Evolutionary conservation across 2,113 vertebrate species (phyloP).

Genomic region (Morone chrysops): DNA sequence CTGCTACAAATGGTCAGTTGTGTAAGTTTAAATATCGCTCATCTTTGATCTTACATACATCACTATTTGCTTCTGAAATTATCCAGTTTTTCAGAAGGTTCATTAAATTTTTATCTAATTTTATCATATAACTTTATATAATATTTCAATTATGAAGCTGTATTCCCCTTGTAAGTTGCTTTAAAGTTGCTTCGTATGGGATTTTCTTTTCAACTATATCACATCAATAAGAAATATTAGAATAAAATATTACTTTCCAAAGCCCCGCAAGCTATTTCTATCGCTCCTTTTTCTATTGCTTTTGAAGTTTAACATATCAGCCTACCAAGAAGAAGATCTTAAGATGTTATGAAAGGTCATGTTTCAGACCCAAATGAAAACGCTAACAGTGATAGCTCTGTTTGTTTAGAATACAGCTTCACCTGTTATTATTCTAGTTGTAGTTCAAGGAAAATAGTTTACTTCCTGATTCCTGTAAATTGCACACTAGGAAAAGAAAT

Average conservation of each 20-base stretch:
- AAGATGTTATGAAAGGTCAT: conserved; percentile 6
- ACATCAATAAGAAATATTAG: conserved; percentile 17
- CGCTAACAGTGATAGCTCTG: background rate
- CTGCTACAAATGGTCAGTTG: background rate
- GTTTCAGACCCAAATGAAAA: conserved; percentile 42
- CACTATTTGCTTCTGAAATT: conserved; percentile 23
- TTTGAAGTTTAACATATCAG: conserved; percentile 52
- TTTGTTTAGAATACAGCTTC: conserved; percentile 19
- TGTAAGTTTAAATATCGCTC: background rate
- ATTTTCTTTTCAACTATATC: conserved; percentile 38
- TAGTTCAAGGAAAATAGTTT: conserved; percentile 10
- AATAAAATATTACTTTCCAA: conserved; percentile 27
- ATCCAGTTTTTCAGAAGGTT: conserved; percentile 24
- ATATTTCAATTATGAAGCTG: conserved; percentile 31
- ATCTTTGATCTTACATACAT: conserved; percentile 38
- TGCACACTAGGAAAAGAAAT: background rate
- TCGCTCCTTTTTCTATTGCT: background rate
- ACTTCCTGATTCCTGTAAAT: background rate
- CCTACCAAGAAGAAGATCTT: conserved; percentile 14
- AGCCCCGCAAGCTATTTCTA: background rate
- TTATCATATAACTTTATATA: conserved; percentile 15
- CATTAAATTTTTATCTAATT: conserved; percentile 38
- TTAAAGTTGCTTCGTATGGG: conserved; percentile 13
- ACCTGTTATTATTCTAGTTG: too few species aligned
- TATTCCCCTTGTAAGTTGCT: conserved; percentile 13